Evolutionary conservation across 2,113 vertebrate genomes (phyloP).

Genomic region (Pontoporia blainvillei): DNA sequence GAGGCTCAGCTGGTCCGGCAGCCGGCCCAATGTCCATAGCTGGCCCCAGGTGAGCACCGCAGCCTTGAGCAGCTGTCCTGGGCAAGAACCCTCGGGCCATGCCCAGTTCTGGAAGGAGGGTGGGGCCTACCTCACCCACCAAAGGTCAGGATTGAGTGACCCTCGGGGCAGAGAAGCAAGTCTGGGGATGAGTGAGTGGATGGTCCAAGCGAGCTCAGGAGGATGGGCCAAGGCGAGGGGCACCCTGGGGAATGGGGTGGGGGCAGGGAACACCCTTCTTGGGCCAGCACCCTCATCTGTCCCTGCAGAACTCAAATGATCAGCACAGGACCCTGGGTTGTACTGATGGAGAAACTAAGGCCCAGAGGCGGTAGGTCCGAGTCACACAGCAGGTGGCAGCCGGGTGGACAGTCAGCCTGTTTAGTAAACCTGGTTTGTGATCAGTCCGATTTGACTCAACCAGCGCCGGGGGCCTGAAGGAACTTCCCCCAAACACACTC

Average conservation of each 20-base stretch:
- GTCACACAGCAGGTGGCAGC: not conserved
- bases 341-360: not conserved
- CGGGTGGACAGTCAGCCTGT: not conserved
- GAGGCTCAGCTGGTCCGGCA: not conserved
- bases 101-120: accelerated
- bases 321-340: accelerated
- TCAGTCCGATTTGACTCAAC: not conserved
- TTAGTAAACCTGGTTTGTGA: accelerated
- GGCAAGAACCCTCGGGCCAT: accelerated
- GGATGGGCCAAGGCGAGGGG: accelerated
- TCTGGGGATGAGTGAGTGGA: accelerated
- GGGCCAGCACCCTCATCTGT: not conserved
- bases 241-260: accelerated
- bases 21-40: accelerated
- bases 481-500: not conserved
- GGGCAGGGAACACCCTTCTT: accelerated
- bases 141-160: accelerated
- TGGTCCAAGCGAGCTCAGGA: accelerated
- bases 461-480: accelerated
- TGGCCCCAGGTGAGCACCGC: accelerated
- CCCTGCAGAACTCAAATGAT: not conserved
- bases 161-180: not conserved
- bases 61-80: accelerated
- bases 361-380: not conserved
- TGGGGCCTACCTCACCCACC: not conserved